phyloP scores from a whole-genome alignment of 2,113 vertebrate species.

The Lepisosteus oculatus region DNA sequence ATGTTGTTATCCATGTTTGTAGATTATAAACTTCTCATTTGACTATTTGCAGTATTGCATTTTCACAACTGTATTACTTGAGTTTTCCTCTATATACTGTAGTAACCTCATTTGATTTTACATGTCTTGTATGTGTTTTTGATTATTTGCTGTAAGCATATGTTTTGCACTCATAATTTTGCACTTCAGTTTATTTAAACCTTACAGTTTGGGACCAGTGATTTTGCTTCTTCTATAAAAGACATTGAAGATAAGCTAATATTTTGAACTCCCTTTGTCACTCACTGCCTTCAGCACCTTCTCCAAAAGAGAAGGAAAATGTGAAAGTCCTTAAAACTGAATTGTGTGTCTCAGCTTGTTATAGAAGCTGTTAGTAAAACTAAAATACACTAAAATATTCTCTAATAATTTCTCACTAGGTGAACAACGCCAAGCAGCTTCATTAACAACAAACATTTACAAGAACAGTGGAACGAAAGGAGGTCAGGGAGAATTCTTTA shows the following conservation, averaged over 20 bases:
- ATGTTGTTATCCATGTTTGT: too few relatives aligned
- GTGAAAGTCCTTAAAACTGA: background rate
- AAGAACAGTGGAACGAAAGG: background rate
- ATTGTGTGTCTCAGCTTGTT: background rate
- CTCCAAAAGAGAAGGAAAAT: background rate
- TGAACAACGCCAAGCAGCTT: too few relatives aligned
- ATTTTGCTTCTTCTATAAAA: background rate
- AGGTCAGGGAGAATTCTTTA: background rate
- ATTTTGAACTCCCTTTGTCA: too few relatives aligned
- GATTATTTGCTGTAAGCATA: constrained; percentile 6
- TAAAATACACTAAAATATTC: too few relatives aligned
- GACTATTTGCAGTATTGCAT: background rate
- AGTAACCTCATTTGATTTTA: constrained; percentile 1
- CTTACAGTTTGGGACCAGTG: background rate
- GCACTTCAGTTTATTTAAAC: background rate
- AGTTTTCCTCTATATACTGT: background rate
- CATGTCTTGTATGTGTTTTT: background rate
- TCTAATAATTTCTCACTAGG: too few relatives aligned
- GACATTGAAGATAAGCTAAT: too few relatives aligned
- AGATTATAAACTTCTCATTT: background rate
- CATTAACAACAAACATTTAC: too few relatives aligned
- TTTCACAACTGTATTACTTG: background rate
- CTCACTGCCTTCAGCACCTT: background rate
- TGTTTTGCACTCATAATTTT: constrained; percentile 9
- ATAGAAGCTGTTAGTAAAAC: background rate